phyloP scores from a whole-genome alignment of 53 echinoderm and acorn worm genomes.

The Crossaster papposus region DNA sequence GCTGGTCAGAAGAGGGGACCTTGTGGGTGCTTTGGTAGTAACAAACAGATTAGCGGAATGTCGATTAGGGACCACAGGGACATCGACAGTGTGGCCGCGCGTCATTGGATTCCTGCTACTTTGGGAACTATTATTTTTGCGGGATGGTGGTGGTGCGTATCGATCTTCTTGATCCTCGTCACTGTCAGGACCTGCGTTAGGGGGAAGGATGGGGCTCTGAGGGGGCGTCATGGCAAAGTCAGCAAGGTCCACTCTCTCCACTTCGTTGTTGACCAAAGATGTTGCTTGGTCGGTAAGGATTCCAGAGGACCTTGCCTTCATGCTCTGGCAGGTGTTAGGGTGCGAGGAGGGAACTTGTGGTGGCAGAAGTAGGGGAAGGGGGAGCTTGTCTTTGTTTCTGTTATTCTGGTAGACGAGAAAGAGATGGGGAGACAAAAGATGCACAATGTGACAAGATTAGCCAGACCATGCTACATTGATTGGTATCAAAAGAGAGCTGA shows the following conservation, averaged over 20 bases:
- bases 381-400: slow-evolving; percentile 49
- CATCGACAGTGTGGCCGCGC: slow-evolving; percentile 43
- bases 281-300: slow-evolving; percentile 11
- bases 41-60: slow-evolving; percentile 34
- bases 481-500: neutral
- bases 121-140: neutral
- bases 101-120: slow-evolving; percentile 11
- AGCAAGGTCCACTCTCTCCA: slow-evolving; percentile 56
- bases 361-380: slow-evolving; percentile 22
- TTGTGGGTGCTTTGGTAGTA: neutral
- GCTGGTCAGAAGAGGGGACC: slow-evolving; percentile 36
- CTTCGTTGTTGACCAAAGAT: slow-evolving; percentile 12
- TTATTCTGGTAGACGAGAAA: slow-evolving; percentile 44
- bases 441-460: slow-evolving; percentile 40
- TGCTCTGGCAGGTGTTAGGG: slow-evolving; percentile 5
- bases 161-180: slow-evolving; percentile 19
- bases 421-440: slow-evolving; percentile 53
- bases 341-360: slow-evolving; percentile 27
- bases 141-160: slow-evolving; percentile 39
- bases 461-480: slow-evolving; percentile 35
- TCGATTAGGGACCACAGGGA: slow-evolving; percentile 8
- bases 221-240: slow-evolving; percentile 29
- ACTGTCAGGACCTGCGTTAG: slow-evolving; percentile 20
- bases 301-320: slow-evolving; percentile 32
- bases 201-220: neutral